These are phyloP conservation scores for Galleria mellonella DNA, from an alignment of 1,140 invertebrate species.

Conservation along the genomic window DNA sequence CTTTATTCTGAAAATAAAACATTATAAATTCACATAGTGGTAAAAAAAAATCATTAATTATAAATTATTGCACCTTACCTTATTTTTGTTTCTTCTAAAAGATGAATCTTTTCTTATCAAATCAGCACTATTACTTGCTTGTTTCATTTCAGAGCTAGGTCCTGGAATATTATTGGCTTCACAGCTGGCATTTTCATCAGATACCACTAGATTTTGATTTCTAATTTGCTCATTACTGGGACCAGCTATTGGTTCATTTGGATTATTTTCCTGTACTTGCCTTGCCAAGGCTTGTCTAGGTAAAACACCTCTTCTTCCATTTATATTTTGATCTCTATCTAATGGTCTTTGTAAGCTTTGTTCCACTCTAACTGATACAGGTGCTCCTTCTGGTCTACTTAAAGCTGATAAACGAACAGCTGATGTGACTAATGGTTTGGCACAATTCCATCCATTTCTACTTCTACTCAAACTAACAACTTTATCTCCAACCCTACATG, in stretches of 20 bases:
- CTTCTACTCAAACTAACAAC: conserved; percentile 79
- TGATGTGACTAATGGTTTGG: conserved; percentile 62
- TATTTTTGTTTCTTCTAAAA: conserved; percentile 55
- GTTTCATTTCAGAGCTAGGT: conserved; percentile 32
- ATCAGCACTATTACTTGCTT: conserved; percentile 13
- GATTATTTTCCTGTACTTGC: conserved; percentile 17
- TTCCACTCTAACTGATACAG: conserved; percentile 57
- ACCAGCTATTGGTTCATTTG: conserved; percentile 16
- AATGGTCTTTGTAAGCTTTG: conserved; percentile 65
- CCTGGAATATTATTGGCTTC: conserved; percentile 21
- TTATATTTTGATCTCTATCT: conserved; percentile 83
- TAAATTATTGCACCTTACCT: conserved; percentile 20
- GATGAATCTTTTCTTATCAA: conserved; percentile 36
- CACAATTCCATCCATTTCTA: conserved; percentile 66
- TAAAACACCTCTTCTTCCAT: conserved; percentile 80
- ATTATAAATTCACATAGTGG: conserved; percentile 6
- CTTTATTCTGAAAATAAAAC: conserved; percentile 59
- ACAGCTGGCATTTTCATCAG: conserved; percentile 32
- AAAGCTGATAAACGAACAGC: conserved; percentile 60
- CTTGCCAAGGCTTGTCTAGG: conserved; percentile 42
- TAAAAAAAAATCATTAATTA: conserved; percentile 1
- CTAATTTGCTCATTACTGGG: conserved; percentile 48
- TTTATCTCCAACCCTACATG: conserved; percentile 83
- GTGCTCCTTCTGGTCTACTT: conserved; percentile 46
- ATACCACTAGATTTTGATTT: conserved; percentile 16